A percentile compares a stretch with the other conserved stretches of the same genome.
Evolutionary conservation across 2,797 vertebrate species (phyloP).

Genomic region (Cynodonichthys magdalenae): DNA sequence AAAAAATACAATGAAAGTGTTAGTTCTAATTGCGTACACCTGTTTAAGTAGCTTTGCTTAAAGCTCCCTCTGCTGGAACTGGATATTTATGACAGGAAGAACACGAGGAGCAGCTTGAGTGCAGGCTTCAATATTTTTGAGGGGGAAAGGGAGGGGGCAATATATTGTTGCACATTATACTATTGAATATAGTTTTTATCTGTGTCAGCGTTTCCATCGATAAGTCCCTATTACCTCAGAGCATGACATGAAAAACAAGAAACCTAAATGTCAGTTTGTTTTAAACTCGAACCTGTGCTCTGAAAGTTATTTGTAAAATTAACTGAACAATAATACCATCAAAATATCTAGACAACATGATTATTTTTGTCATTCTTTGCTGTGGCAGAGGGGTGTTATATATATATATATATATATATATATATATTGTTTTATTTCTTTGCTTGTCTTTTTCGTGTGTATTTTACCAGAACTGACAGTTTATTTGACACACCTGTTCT

Average conservation of each 20-base stretch:
- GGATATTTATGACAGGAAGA: slow-evolving; percentile 2
- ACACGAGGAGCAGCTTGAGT: not conserved
- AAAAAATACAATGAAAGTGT: not conserved
- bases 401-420: no score
- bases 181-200: not conserved
- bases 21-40: not conserved
- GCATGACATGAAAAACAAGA: not conserved
- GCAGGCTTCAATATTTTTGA: no score
- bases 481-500: not conserved
- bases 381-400: no score
- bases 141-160: no score
- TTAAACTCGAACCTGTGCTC: no score
- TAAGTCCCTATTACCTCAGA: no score
- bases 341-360: no score
- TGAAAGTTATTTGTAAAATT: no score
- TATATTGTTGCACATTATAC: not conserved
- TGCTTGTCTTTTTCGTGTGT: not conserved
- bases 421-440: not conserved
- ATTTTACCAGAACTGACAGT: not conserved
- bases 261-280: not conserved
- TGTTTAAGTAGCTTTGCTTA: slow-evolving; percentile 44
- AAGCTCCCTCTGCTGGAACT: slow-evolving; percentile 69
- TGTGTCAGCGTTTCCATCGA: not conserved
- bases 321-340: no score
- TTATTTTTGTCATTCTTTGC: no score